Percentiles rank a stretch among this genome's conserved stretches.
Conservation (phyloP, 92 coral and sea anemone species). For the Zoanthus gigantus region DNA sequence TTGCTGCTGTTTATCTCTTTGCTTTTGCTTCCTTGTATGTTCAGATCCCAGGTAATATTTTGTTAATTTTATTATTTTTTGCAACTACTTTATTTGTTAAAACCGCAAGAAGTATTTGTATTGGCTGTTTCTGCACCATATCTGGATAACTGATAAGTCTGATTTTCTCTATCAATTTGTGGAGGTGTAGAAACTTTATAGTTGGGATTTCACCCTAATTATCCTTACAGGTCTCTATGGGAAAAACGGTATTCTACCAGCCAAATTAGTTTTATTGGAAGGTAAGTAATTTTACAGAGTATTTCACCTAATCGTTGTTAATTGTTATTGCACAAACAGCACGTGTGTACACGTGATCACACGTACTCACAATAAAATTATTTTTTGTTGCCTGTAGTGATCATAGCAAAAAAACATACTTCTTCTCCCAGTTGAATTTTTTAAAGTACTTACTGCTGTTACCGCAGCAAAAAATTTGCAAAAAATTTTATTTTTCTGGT, state of each 20-base stretch:
- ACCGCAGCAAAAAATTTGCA: too few species aligned
- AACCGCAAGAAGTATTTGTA: neutral
- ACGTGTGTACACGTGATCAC: too few species aligned
- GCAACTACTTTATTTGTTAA: neutral
- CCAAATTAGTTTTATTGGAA: constrained; percentile 70
- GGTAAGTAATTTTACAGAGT: constrained; percentile 60
- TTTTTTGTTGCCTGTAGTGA: too few species aligned
- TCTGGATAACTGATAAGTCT: neutral
- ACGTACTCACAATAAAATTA: too few species aligned
- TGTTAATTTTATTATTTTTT: neutral
- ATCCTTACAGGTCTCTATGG: constrained; percentile 90
- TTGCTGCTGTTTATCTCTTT: constrained; percentile 82
- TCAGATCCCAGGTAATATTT: constrained; percentile 89
- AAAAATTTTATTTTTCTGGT: too few species aligned
- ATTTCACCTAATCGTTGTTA: neutral
- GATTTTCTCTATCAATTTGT: neutral
- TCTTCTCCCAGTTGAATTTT: too few species aligned
- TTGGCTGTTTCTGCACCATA: neutral
- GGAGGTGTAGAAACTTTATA: neutral
- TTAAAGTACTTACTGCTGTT: too few species aligned
- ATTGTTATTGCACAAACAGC: too few species aligned
- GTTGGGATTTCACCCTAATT: neutral
- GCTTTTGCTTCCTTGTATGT: constrained; percentile 92
- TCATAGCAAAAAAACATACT: too few species aligned
- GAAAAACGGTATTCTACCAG: constrained; percentile 89